Base-by-base conservation (phyloP, 2,797 vertebrate genomes). In the Meda fulgida region DNA sequence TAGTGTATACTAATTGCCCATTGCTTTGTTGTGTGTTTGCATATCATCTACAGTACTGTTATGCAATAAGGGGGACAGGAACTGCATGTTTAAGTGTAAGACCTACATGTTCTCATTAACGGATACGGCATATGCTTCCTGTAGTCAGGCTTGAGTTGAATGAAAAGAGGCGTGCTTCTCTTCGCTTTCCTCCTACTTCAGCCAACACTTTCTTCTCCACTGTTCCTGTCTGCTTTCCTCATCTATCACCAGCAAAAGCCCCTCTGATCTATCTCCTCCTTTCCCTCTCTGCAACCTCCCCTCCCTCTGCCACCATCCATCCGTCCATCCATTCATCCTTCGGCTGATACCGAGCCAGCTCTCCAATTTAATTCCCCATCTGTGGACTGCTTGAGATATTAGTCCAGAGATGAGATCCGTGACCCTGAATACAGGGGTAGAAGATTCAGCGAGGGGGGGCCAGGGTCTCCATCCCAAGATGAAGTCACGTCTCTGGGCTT, bases 391-490 rank as follows among this genome's bases (percentile, higher is more conserved):
- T 95, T 93, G 93, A 95, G 94, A 95, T 94, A 95, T 95, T 94
- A 95, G 93, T 93, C 90, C 89, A 94, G 94, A 95, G 94, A 96
- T 96, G 95, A 95, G 94, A 96, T 95, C 94, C 95, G 95, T 95
- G 95, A 94, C 93, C 93, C 93, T 93, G 95, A 95, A 96, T 96
- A 96, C 93, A 88, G 91, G 95, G 93, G 84, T 90, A 81, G 90
- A 81, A 84, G 88, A 84, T 84, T 89, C 86, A n/a, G 16, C 23
- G 82, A 86, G 91, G 88, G 69, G 80, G 91, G 91, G 91, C 29
- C 16, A 16, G 58, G 87, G 71, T 60, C 53, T 84, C 78, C 38
- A 2, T 85, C 78, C 80, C 60, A 58, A 70, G 80, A 38, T 78
- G 48, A 75, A 85, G 83, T 87, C 88, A 87, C 85, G 83, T 85